Percentiles rank a stretch among this genome's conserved stretches.
Evolutionary conservation across 2,113 vertebrate species (phyloP).

Genomic region (Caranx ignobilis): DNA sequence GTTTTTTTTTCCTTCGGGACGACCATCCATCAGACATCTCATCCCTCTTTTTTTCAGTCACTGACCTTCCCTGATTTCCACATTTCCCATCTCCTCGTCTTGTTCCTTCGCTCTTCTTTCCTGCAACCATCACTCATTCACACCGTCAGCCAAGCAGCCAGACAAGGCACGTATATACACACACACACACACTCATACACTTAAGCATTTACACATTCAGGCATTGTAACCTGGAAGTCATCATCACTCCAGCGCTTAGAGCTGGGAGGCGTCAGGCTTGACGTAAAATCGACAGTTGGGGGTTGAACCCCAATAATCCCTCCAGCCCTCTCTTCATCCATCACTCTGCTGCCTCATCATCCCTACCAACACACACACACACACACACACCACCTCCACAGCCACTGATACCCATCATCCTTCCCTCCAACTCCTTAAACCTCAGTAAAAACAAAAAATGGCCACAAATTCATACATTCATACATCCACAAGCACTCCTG

Average conservation of each 20-base stretch:
- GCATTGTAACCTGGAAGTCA: constrained; percentile 35
- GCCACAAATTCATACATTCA: background rate
- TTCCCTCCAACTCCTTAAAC: background rate
- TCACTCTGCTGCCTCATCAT: constrained; percentile 39
- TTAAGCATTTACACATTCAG: background rate
- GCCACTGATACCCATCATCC: background rate
- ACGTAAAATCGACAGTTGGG: constrained; percentile 49
- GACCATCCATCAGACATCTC: constrained; percentile 16
- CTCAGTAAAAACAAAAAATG: background rate
- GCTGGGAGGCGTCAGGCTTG: constrained; percentile 24
- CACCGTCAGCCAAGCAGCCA: constrained; percentile 16
- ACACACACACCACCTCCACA: constrained; percentile 6
- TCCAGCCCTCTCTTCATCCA: constrained; percentile 49
- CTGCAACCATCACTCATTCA: constrained; percentile 38
- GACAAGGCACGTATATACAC: background rate
- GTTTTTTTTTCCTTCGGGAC: background rate
- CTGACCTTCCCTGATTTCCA: constrained; percentile 2
- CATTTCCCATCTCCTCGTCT: background rate
- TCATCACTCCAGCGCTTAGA: background rate
- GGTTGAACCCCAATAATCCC: constrained; percentile 57
- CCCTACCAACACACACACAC: constrained; percentile 7
- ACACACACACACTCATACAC: constrained; percentile 15
- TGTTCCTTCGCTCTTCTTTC: background rate
- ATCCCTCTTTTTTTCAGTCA: background rate
- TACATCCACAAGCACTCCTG: background rate